A percentile compares a stretch with the other conserved stretches of the same genome.
These are phyloP conservation scores for Pica pica DNA, from an alignment of 2,113 vertebrate genomes.

Conservation along the genomic window DNA sequence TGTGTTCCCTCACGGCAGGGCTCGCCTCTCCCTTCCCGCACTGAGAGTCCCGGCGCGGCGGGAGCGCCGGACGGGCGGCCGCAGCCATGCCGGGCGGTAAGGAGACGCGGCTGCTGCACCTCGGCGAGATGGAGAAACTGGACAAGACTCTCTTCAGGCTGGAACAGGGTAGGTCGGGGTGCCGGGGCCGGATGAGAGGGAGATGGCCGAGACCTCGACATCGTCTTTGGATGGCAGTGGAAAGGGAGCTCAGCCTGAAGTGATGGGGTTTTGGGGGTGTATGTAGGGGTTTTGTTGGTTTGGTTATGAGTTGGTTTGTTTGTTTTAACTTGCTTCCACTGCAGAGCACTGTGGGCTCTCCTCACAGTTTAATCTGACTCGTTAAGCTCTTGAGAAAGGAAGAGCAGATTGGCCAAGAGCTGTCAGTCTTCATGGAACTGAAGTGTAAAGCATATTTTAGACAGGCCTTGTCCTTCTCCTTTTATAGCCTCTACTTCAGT, in stretches of 20 bases:
- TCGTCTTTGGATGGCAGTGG: neutral
- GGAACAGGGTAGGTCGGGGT: conserved; percentile 78
- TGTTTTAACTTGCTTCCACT: neutral
- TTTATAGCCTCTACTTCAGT: neutral
- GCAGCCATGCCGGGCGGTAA: conserved; percentile 71
- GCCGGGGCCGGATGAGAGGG: neutral
- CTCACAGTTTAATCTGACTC: accelerated
- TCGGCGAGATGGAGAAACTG: conserved; percentile 85
- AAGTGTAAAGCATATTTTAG: neutral
- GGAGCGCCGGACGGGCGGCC: conserved; percentile 37
- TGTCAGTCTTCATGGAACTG: neutral
- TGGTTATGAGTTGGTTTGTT: neutral
- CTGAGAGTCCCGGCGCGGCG: conserved; percentile 22
- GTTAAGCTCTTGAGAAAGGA: neutral
- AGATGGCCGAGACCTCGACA: neutral
- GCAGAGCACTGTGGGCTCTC: neutral
- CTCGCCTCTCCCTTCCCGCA: neutral
- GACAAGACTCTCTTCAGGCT: conserved; percentile 86
- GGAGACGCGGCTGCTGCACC: conserved; percentile 77
- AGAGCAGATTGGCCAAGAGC: neutral
- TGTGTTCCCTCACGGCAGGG: conserved; percentile 47
- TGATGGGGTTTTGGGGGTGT: neutral
- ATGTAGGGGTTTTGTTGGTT: neutral
- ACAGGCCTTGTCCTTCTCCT: neutral
- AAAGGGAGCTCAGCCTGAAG: neutral